A percentile compares a stretch with the other conserved stretches of the same genome.
phyloP scores from a whole-genome alignment of 2,888 invertebrate genomes.

The Tridacna gigas region DNA sequence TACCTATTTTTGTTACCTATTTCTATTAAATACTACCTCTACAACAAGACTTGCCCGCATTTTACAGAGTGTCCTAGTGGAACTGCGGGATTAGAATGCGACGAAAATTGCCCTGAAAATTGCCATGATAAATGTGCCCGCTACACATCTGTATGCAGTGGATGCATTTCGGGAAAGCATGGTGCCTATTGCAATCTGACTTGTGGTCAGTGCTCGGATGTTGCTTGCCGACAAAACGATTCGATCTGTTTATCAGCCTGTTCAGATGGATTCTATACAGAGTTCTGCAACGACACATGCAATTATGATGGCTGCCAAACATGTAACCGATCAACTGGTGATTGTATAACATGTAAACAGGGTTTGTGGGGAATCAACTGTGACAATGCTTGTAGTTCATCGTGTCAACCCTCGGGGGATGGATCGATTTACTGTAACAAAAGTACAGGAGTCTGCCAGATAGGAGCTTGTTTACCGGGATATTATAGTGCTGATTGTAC shows the following conservation, averaged over 20 bases:
- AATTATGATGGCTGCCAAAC: conserved; percentile 35
- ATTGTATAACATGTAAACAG: conserved; percentile 40
- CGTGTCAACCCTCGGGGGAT: conserved; percentile 22
- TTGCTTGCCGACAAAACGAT: conserved; percentile 36
- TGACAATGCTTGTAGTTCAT: conserved; percentile 33
- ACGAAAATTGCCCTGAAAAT: conserved; percentile 3
- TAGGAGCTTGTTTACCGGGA: conserved; percentile 37
- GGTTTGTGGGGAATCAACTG: conserved; percentile 46
- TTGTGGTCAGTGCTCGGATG: conserved; percentile 34
- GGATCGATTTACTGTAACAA: conserved; percentile 37
- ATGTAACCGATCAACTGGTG: conserved; percentile 36
- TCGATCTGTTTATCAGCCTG: conserved; percentile 45
- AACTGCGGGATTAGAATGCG: not conserved
- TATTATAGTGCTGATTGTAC: conserved; percentile 39
- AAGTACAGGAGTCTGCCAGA: conserved; percentile 35
- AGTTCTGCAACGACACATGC: conserved; percentile 39
- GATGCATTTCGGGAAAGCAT: conserved; percentile 43
- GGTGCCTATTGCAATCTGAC: conserved; percentile 27
- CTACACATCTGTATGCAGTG: conserved; percentile 34
- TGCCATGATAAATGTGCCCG: conserved; percentile 40
- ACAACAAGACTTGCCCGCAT: not conserved
- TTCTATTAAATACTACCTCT: too few relatives aligned
- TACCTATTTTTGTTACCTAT: too few relatives aligned
- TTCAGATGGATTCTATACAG: conserved; percentile 37
- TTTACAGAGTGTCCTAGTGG: conserved; percentile 13